phyloP scores from a whole-genome alignment of 2,888 invertebrate species.

The Ochropleura plecta region DNA sequence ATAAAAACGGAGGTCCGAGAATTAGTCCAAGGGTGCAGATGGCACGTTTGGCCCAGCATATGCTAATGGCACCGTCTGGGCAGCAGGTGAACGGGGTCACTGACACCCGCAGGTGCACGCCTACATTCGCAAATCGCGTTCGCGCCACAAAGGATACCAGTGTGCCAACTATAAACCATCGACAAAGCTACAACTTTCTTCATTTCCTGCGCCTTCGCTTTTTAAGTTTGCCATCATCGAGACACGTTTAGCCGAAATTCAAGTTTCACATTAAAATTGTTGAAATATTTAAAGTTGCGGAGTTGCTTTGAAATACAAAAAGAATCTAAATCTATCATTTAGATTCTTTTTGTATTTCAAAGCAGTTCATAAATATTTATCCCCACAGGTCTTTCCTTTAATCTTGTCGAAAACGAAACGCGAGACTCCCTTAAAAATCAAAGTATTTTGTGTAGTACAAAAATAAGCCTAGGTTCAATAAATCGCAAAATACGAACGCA shows the following conservation, averaged over 20 bases:
- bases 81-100: constrained; percentile 87
- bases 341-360: neutral
- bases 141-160: constrained; percentile 65
- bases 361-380: neutral
- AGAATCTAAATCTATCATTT: too few relatives aligned
- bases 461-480: constrained; percentile 1
- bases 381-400: neutral
- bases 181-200: constrained; percentile 71
- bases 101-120: constrained; percentile 82
- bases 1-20: constrained; percentile 30
- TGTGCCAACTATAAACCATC: constrained; percentile 48
- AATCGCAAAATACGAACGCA: constrained; percentile 13
- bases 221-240: constrained; percentile 21
- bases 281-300: neutral
- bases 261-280: neutral
- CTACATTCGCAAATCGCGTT: constrained; percentile 63
- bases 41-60: constrained; percentile 71
- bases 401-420: neutral
- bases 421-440: neutral
- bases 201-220: constrained; percentile 70
- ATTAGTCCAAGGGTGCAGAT: constrained; percentile 64
- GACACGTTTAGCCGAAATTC: neutral
- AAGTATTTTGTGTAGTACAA: neutral
- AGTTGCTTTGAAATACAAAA: too few relatives aligned
- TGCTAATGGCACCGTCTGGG: constrained; percentile 78